Evolutionary conservation across 2,113 vertebrate species (phyloP), one percentile per base, ranked within the genome.

Genomic region (Haemorhous mexicanus): DNA sequence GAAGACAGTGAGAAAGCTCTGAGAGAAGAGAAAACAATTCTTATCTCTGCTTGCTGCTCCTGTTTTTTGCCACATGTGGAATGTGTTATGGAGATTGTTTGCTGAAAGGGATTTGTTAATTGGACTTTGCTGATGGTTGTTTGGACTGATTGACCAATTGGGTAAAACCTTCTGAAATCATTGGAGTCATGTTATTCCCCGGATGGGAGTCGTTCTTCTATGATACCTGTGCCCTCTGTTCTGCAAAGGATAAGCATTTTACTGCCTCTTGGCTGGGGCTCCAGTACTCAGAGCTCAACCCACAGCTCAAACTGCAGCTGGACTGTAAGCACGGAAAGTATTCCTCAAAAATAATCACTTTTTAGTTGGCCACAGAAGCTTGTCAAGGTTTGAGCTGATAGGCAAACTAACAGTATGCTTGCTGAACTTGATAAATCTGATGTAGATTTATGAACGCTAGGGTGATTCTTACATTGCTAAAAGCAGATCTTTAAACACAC

Each of bases 271-370:
- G 28, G 3, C 23, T 46, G 28, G 4, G 23, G 10, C 28, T 52
- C 13, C 58, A 62, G 27, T 13, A 62, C 16, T 20, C 62, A 18
- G 47, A 62, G 17, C 11, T 46, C n/a, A 41, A 5, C 24, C 2
- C 7, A 5, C 39, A 53, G 4, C 61, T 53, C 5, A 1, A 17
- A n/a, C n/a, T 53, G 61, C 53, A 53, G 53, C 62, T 75, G n/a
- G 17, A 22, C 2, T 7, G 2, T 0, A 1, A 39, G 30, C 10
- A 5, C 55, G 41, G 47, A 83, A 41, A 4, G 2, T 13, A 30
- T 32, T 61, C 62, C n/a, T 27, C 47, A 55, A 19, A 3, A 55
- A 16, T 27, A 39, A 37, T 55, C 28, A n/a, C 7, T 69, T 80
- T 53, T 80, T 53, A 56, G 41, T 74, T 87, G n/a, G 4, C 19